Conservation (phyloP, 2,113 vertebrate genomes). For the Rhinoderma darwinii region DNA sequence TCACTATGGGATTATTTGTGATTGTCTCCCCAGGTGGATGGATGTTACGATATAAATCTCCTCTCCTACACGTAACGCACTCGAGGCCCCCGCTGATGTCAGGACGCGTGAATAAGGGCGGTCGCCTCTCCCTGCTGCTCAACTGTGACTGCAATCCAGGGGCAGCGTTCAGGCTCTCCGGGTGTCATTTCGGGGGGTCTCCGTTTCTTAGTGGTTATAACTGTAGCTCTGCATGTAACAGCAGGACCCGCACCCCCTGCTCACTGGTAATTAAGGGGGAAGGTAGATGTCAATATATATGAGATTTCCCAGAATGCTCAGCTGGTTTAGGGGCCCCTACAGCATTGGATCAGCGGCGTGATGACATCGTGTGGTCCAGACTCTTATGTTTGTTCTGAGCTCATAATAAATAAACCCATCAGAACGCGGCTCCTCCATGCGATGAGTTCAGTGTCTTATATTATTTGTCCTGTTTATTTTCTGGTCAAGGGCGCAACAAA, state of each 20-base stretch:
- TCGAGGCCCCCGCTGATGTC: not conserved
- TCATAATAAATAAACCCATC: not conserved
- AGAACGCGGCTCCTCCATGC: not conserved
- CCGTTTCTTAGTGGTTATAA: not conserved
- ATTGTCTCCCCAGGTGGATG: slow-evolving; percentile 83
- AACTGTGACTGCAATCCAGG: not conserved
- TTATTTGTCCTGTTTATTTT: too few species aligned
- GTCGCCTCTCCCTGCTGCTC: not conserved
- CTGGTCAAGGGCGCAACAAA: not conserved
- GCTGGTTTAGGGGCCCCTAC: not conserved
- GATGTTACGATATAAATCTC: slow-evolving; percentile 90
- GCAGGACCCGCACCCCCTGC: not conserved
- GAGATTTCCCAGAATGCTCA: not conserved
- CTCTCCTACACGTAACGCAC: slow-evolving; percentile 83
- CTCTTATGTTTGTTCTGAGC: not conserved
- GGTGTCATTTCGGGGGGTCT: not conserved
- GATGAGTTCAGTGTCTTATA: not conserved
- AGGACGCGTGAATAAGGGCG: not conserved
- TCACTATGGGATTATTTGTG: too few species aligned
- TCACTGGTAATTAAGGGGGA: too few species aligned
- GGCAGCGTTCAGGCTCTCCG: not conserved
- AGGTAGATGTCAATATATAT: too few species aligned
- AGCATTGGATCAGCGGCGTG: not conserved
- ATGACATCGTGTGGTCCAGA: not conserved
- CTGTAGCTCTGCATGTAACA: not conserved